Conservation (phyloP, 2,888 invertebrate genomes). For the Arrhopalites spinosus region DNA sequence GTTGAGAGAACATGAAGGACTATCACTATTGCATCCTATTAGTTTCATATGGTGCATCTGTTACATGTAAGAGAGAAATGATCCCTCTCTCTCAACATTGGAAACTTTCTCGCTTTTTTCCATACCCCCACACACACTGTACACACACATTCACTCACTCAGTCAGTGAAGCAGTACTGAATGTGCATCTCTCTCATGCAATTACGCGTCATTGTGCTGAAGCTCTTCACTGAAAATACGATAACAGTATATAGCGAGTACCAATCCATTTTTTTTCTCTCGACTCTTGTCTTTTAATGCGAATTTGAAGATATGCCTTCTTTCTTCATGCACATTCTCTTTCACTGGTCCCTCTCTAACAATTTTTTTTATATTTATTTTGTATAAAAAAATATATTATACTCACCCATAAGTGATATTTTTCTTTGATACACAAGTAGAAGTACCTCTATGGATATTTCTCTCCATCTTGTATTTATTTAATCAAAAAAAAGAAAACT, state of each 20-base stretch:
- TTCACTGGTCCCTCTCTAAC: neutral
- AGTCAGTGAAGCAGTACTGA: neutral
- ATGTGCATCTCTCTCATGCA: conserved; percentile 17
- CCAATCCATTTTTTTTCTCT: conserved; percentile 18
- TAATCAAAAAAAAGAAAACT: too few relatives aligned
- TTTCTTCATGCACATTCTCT: neutral
- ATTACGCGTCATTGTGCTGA: conserved; percentile 27
- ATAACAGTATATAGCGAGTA: conserved; percentile 18
- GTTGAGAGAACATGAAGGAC: neutral
- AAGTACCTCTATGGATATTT: too few relatives aligned
- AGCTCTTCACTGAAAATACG: conserved; percentile 27
- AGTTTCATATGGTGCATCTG: neutral
- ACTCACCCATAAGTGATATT: too few relatives aligned
- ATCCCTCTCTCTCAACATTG: neutral
- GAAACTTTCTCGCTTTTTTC: neutral
- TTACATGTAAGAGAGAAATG: neutral
- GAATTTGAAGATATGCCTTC: conserved; percentile 15
- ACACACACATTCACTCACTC: neutral
- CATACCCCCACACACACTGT: neutral
- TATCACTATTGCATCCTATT: conserved; percentile 15
- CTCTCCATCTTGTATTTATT: too few relatives aligned
- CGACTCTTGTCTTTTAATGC: conserved; percentile 14
- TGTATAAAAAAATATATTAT: too few relatives aligned
- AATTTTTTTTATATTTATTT: too few relatives aligned
- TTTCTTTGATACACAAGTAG: too few relatives aligned